Evolutionary conservation across 2,888 invertebrate species (phyloP).

Genomic region (Agonopterix subpropinquella): DNA sequence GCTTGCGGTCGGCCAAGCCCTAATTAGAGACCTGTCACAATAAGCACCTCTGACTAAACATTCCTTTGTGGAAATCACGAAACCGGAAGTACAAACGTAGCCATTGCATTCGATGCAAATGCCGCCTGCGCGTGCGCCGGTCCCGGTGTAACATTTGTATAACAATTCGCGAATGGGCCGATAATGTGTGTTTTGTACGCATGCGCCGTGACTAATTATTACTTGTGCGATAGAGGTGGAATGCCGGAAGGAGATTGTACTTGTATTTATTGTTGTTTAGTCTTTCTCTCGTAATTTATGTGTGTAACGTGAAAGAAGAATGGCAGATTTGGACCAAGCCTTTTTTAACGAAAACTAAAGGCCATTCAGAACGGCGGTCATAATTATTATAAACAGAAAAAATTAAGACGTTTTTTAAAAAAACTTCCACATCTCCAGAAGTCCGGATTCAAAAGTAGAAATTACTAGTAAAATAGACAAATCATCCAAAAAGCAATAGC

Average conservation of each 20-base stretch:
- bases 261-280: not conserved
- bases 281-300: not conserved
- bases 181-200: slow-evolving; percentile 3
- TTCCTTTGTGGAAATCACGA: not conserved
- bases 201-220: slow-evolving; percentile 26
- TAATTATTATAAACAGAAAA: too few relatives aligned
- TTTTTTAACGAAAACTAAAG: too few relatives aligned
- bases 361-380: too few relatives aligned
- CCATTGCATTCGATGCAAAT: slow-evolving; percentile 22
- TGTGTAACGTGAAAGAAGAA: not conserved
- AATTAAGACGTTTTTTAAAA: too few relatives aligned
- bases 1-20: too few relatives aligned
- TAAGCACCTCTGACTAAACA: too few relatives aligned
- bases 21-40: too few relatives aligned
- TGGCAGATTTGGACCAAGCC: too few relatives aligned
- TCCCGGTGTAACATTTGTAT: not conserved
- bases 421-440: too few relatives aligned
- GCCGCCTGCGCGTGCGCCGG: slow-evolving; percentile 2
- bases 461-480: too few relatives aligned
- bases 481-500: too few relatives aligned
- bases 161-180: slow-evolving; percentile 5
- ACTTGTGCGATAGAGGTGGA: slow-evolving; percentile 8
- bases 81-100: slow-evolving; percentile 15
- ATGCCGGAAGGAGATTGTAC: not conserved
- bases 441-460: too few relatives aligned